phyloP scores from a whole-genome alignment of 1,140 invertebrate species.

The Drosophila grimshawi region DNA sequence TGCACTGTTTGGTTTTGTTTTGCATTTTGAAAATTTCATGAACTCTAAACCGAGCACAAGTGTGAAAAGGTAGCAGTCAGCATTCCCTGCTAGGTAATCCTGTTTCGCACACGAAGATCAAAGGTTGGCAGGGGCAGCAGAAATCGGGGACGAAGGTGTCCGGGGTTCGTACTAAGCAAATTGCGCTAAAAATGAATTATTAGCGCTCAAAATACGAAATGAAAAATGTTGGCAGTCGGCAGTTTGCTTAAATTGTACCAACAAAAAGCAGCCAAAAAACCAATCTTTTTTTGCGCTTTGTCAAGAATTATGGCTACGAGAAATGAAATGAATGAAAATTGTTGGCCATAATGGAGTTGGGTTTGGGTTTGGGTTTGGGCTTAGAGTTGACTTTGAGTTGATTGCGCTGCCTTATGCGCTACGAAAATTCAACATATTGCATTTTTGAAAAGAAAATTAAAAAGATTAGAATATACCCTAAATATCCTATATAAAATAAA shows the following conservation, averaged over 20 bases:
- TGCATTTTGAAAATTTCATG: slow-evolving; percentile 75
- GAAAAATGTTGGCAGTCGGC: slow-evolving; percentile 65
- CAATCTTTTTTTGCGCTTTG: slow-evolving; percentile 50
- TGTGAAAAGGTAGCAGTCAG: slow-evolving; percentile 64
- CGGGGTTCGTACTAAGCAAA: slow-evolving; percentile 58
- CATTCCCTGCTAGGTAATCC: slow-evolving; percentile 58
- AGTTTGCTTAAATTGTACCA: slow-evolving; percentile 69
- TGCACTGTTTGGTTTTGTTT: slow-evolving; percentile 26
- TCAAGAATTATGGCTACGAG: slow-evolving; percentile 70
- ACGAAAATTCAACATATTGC: no score
- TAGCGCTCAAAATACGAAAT: slow-evolving; percentile 64
- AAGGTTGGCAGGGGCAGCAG: slow-evolving; percentile 7
- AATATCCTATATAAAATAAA: no score
- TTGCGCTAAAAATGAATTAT: slow-evolving; percentile 80
- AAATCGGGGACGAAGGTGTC: not conserved
- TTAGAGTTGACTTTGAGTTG: not conserved
- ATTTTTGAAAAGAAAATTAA: not conserved
- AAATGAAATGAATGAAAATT: slow-evolving; percentile 76
- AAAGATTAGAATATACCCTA: not conserved
- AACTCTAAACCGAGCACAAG: slow-evolving; percentile 48
- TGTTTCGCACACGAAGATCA: slow-evolving; percentile 42
- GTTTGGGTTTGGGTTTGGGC: not conserved
- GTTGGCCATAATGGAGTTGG: slow-evolving; percentile 6
- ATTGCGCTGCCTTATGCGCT: not conserved
- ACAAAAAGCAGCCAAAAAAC: slow-evolving; percentile 29